Base-by-base conservation (phyloP, 2,797 vertebrate species). In the Parotocinclus haroldoi region DNA sequence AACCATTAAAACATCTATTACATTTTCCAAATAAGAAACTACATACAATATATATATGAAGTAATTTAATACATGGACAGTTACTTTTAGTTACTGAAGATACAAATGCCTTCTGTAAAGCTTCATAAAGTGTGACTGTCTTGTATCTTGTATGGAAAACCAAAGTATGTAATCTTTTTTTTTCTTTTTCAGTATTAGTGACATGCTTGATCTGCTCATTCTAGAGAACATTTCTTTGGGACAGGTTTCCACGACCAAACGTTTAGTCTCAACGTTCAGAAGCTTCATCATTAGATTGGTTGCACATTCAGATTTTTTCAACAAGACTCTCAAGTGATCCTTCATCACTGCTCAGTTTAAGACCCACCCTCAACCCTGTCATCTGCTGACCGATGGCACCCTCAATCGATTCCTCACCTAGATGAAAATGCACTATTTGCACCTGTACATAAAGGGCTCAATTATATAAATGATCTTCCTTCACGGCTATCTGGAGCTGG, bases 381-480 rank as follows among this genome's bases (percentile, higher is more conserved):
- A 63, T 40, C 49, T 14, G 7, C 61, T 52, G 61, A 63, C 16
- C 7, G 61, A 53, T 53, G 50, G 44, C 37, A 13, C 16, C 17
- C 49, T 7, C 8, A 6, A 42, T 38, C 61, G 19, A 53, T 63
- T 42, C 37, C n/a, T 63, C 61, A 52, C 10, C 38, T 37, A 13
- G 10, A 63, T 9, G 14, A 39, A 52, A 62, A 17, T 45, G 19
- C 46, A 44, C 51, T 58, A 53, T 70, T 70, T 66, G 42, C 49
- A 58, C 36, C 36, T 39, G 46, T 42, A 53, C 17, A 42, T 52
- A 54, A 54, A 63, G 46, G 42, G 10, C 54, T 75, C 27, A 66
- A 38, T 58, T 71, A 54, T 49, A 53, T 49, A 71, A 66, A 51
- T 42, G 10, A 52, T 56, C 56, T 58, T 63, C 38, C 45, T 57